Evolutionary conservation across 2,113 vertebrate species (phyloP).

Genomic region (Festucalex cinctus): DNA sequence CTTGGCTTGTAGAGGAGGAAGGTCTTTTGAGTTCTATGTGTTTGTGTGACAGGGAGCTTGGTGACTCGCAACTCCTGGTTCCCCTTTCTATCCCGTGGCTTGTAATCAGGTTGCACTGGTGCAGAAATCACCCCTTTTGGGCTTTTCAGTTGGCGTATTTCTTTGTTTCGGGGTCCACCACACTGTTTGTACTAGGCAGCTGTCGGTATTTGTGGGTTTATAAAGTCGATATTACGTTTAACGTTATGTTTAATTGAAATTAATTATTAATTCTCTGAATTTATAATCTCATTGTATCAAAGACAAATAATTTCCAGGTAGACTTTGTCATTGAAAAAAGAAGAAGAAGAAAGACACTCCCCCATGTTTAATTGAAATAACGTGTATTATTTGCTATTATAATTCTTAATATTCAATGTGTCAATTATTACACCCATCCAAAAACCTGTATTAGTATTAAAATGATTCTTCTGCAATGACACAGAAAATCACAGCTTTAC

Average conservation of each 20-base stretch:
- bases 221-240: not conserved
- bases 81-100: slow-evolving; percentile 27
- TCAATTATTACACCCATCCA: not conserved
- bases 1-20: slow-evolving; percentile 52
- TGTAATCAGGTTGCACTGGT: slow-evolving; percentile 8
- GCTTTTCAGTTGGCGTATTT: slow-evolving; percentile 15
- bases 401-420: not conserved
- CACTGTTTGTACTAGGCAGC: not conserved
- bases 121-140: slow-evolving; percentile 14
- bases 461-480: not conserved
- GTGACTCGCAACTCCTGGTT: slow-evolving; percentile 42
- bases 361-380: not conserved
- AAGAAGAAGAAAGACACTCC: not conserved
- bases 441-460: not conserved
- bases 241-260: no score
- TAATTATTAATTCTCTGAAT: no score
- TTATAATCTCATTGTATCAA: not conserved
- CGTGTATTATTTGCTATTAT: not conserved
- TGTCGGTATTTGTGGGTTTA: not conserved
- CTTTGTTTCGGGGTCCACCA: not conserved
- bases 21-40: slow-evolving; percentile 27
- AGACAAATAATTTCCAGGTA: not conserved
- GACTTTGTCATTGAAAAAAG: not conserved
- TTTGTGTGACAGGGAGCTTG: slow-evolving; percentile 38
- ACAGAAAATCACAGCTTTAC: not conserved